phyloP scores from a whole-genome alignment of 2,888 invertebrate genomes.

The Andrena trimmerana region DNA sequence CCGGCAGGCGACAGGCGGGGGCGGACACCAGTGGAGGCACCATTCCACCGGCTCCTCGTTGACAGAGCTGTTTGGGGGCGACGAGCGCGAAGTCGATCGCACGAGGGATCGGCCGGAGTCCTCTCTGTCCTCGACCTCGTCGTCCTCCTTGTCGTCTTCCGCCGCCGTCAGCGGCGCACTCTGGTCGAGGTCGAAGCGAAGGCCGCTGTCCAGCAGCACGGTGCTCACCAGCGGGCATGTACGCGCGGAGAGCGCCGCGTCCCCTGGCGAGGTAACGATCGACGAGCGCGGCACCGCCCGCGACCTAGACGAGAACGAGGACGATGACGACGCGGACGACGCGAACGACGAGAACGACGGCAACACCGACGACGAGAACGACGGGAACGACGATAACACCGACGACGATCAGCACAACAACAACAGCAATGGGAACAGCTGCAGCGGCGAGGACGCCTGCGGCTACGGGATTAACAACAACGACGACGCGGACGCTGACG shows the following conservation, averaged over 20 bases:
- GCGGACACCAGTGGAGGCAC: constrained; percentile 64
- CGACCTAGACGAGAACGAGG: constrained; percentile 74
- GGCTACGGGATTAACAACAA: constrained; percentile 82
- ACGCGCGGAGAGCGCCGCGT: constrained; percentile 70
- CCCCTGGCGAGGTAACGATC: constrained; percentile 78
- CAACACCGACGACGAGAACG: constrained; percentile 82
- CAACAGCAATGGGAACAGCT: constrained; percentile 84
- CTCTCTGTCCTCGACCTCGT: constrained; percentile 60
- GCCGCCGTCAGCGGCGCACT: constrained; percentile 55
- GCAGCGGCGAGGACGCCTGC: constrained; percentile 83
- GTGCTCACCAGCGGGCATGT: constrained; percentile 75
- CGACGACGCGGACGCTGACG: constrained; percentile 81
- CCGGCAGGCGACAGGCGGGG: constrained; percentile 74
- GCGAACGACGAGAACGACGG: constrained; percentile 79
- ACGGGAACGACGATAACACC: constrained; percentile 65
- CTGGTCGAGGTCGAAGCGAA: constrained; percentile 73
- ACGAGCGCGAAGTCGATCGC: constrained; percentile 72
- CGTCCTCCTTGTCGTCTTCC: constrained; percentile 70
- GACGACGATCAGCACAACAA: constrained; percentile 86
- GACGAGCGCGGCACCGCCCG: constrained; percentile 59
- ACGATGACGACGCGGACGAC: constrained; percentile 85
- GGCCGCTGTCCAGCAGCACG: constrained; percentile 72
- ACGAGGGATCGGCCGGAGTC: constrained; percentile 69
- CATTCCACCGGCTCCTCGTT: constrained; percentile 64
- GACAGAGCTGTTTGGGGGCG: constrained; percentile 74